Evolutionary conservation across 2,797 vertebrate genomes (phyloP).

Genomic region (Neosilurus mollespiculum): DNA sequence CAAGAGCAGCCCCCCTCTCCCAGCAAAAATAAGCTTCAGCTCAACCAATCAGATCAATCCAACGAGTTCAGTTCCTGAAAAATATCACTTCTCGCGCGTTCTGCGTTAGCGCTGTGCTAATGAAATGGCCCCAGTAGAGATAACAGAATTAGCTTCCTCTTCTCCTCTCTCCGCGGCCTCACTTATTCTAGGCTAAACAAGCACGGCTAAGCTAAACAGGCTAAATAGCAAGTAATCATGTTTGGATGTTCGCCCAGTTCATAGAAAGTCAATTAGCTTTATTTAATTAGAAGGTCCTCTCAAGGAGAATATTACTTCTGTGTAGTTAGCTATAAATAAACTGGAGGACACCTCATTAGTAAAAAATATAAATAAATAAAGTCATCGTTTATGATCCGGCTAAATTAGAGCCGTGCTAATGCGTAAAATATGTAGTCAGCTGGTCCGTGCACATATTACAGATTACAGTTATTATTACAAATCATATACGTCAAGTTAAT

Average conservation of each 20-base stretch:
- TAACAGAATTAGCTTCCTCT: conserved; percentile 51
- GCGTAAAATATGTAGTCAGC: conserved; percentile 7
- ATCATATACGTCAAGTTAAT: conserved; percentile 23
- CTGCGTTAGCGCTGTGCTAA: conserved; percentile 34
- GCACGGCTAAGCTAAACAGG: conserved; percentile 52
- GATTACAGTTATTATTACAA: conserved; percentile 22
- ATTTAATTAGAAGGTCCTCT: conserved; percentile 64
- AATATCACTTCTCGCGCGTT: not conserved
- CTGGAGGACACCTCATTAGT: conserved; percentile 8
- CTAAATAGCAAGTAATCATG: conserved; percentile 60
- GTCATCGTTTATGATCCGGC: not conserved
- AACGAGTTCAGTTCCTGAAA: not conserved
- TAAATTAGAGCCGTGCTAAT: conserved; percentile 8
- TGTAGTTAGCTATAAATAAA: conserved; percentile 60
- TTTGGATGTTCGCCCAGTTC: conserved; percentile 56
- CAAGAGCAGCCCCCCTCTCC: not conserved
- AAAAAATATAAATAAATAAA: conserved; percentile 16
- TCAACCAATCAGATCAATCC: not conserved
- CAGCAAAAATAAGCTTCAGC: not conserved
- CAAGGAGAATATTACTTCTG: conserved; percentile 58
- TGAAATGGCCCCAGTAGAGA: conserved; percentile 47
- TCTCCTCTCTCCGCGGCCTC: conserved; percentile 16
- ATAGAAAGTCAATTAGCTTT: conserved; percentile 62
- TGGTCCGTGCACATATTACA: not conserved
- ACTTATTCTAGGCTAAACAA: conserved; percentile 46